Evolutionary conservation across 2,888 invertebrate species (phyloP).

Genomic region (Drosophila fulvimacula): DNA sequence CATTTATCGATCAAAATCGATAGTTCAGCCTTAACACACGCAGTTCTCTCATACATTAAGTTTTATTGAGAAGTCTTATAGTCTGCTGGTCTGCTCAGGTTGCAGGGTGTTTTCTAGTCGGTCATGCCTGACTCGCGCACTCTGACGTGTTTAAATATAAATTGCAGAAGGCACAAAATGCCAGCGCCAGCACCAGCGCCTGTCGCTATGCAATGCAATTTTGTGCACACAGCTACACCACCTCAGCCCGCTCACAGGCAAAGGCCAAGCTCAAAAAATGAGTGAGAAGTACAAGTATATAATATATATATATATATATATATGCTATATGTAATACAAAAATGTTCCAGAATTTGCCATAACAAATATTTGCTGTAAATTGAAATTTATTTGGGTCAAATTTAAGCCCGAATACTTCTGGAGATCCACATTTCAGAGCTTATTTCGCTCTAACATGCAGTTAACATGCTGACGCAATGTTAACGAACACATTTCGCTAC

Average conservation of each 20-base stretch:
- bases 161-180: conserved; percentile 46
- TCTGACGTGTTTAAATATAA: conserved; percentile 34
- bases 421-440: background rate
- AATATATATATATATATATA: background rate
- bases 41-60: too few species aligned
- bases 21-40: too few species aligned
- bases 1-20: too few species aligned
- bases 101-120: background rate
- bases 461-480: background rate
- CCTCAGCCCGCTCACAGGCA: background rate
- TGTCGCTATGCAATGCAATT: conserved; percentile 49
- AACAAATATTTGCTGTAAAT: conserved; percentile 13
- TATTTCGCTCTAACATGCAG: background rate
- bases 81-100: too few species aligned
- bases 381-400: conserved; percentile 29
- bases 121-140: background rate
- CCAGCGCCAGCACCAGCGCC: conserved; percentile 40
- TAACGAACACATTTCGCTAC: background rate
- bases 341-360: conserved; percentile 27
- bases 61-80: too few species aligned
- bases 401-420: conserved; percentile 8
- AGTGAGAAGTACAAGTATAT: background rate
- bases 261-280: conserved; percentile 1
- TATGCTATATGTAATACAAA: background rate
- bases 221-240: conserved; percentile 14